Percentiles rank a stretch among this genome's conserved stretches.
phyloP scores from a whole-genome alignment of 2,113 vertebrate species.

The Bos javanicus region DNA sequence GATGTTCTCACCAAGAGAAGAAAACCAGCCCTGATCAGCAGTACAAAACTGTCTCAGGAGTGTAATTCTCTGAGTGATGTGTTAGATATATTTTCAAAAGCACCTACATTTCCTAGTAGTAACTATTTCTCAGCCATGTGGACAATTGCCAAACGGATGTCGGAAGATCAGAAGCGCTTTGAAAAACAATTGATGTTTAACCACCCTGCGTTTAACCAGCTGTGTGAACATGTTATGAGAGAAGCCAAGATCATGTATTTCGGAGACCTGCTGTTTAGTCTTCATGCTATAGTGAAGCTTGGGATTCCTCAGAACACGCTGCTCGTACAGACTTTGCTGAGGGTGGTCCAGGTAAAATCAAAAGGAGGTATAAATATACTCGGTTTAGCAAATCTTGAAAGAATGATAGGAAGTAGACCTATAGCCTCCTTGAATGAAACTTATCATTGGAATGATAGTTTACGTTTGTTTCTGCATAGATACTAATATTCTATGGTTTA shows the following conservation, averaged over 20 bases:
- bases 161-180: slow-evolving; percentile 80
- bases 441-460: neutral
- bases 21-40: neutral
- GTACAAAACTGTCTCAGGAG: slow-evolving; percentile 67
- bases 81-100: slow-evolving; percentile 79
- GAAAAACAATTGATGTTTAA: slow-evolving; percentile 88
- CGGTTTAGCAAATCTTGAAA: neutral
- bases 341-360: slow-evolving; percentile 86
- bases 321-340: slow-evolving; percentile 89
- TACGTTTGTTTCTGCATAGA: neutral
- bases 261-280: slow-evolving; percentile 79
- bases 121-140: slow-evolving; percentile 83
- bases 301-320: slow-evolving; percentile 87
- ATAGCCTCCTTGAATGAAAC: neutral
- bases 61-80: slow-evolving; percentile 87
- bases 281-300: slow-evolving; percentile 85
- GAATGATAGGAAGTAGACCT: neutral
- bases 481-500: neutral
- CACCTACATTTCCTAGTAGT: slow-evolving; percentile 63
- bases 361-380: neutral
- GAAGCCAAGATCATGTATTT: slow-evolving; percentile 67
- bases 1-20: neutral
- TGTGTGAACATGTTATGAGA: slow-evolving; percentile 82
- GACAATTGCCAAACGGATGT: slow-evolving; percentile 82
- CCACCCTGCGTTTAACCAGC: slow-evolving; percentile 81